Evolutionary conservation across 2,888 invertebrate species (phyloP), one percentile per base, ranked within the genome.

Genomic region (Drosophila mimica): DNA sequence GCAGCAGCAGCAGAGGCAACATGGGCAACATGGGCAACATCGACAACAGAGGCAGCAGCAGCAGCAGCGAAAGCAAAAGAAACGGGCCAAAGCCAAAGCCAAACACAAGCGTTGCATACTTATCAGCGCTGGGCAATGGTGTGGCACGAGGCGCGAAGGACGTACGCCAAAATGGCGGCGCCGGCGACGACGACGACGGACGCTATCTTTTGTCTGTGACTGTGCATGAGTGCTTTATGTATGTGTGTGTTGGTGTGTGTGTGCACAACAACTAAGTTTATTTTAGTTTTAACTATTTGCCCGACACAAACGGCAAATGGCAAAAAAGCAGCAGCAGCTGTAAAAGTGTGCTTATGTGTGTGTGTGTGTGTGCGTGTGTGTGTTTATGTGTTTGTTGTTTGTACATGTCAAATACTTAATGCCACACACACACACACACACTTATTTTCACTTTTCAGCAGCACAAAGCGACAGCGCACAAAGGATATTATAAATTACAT

Each of bases 271-370:
- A 81, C 81, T 82, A 80, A 82, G 76, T 86, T 89, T 86, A 88
- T 74, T 79, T 86, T 82, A 84, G 89, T 90, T 90, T 91, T 89
- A 90, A 90, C 91, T 90, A 91, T 91, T 91, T 84, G 79, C 87
- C 78, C 71, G 75, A 70, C 81, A 73, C 83, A 88, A 84, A 80
- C 79, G 71, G 43, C 76, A 40, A 34, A 53, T 67, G 54, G 71
- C 74, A 70, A 70, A 61, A 77, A 70, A 72, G 69, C 69, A 59
- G 57, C 69, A 59, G 57, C 58, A 66, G 60, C 60, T 54, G 34
- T 64, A 43, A 67, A 40, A 62, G 31, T 61, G 53, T 69, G 54
- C 49, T 43, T 67, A 34, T 67, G 58, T 63, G 25, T 69, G 65
- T 73, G 62, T 73, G 62, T 70, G 52, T 52, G 38, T 56, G 73